A percentile compares a stretch with the other conserved stretches of the same genome.
These are phyloP conservation scores for Pelagia noctiluca DNA, from an alignment of 30 jellyfish, hydroid and myxozoan genomes.

Conservation along the genomic window DNA sequence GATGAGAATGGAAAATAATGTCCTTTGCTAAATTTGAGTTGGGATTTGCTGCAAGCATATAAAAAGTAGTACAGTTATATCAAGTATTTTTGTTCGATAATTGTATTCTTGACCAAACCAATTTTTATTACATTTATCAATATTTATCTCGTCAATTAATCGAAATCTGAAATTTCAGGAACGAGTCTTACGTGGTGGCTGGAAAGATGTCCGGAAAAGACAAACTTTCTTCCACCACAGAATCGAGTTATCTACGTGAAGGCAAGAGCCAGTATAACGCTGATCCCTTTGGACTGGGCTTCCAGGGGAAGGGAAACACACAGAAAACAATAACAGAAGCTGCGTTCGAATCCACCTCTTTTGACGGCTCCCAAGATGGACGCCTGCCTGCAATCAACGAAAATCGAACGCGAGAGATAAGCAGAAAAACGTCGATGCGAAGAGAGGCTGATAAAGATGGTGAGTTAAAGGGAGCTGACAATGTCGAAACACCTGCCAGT, in stretches of 20 bases:
- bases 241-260: not conserved
- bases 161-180: too few relatives aligned
- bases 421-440: not conserved
- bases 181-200: not conserved
- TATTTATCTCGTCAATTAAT: not conserved
- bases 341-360: not conserved
- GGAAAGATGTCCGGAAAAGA: not conserved
- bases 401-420: not conserved
- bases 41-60: not conserved
- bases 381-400: slow-evolving; percentile 24
- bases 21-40: too few relatives aligned
- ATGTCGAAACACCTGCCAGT: not conserved
- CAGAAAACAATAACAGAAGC: not conserved
- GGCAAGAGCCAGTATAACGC: not conserved
- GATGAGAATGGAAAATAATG: too few relatives aligned
- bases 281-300: slow-evolving; percentile 40
- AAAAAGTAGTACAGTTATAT: too few relatives aligned
- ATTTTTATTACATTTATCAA: not conserved
- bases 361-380: slow-evolving; percentile 12
- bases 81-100: too few relatives aligned
- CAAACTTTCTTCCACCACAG: not conserved
- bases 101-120: not conserved
- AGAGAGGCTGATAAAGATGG: not conserved
- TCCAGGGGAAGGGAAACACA: slow-evolving; percentile 19
- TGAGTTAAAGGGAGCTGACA: not conserved